Evolutionary conservation across 2,797 vertebrate species (phyloP), one percentile per base, ranked within the genome.

Genomic region (Allochrocebus solatus): DNA sequence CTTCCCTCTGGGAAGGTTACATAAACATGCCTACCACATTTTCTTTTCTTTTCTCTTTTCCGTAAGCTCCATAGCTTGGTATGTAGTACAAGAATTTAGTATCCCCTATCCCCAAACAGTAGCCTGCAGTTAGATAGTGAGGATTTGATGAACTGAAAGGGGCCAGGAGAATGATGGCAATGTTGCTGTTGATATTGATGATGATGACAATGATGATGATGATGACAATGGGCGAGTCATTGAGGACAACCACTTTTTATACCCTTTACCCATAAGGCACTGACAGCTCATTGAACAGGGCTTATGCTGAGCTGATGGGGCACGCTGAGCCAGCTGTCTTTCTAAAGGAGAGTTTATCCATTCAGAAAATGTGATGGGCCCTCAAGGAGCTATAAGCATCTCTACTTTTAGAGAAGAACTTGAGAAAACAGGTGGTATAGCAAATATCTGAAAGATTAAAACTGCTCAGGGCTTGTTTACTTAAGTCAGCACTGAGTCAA

Each of bases 341-440:
- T 57, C 94, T n/a, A 74, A 14, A 97, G 96, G 50, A 48, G 30
- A 88, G 12, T 70, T 95, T 76, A 83, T 79, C 17, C 80, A 43
- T 95, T 87, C 21, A 92, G 87, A 96, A 96, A 93, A 92, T 11
- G 50, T 0, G 59, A 75, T 86, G 46, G 41, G 50, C 78, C 90
- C 64, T 92, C 26, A 50, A 94, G 91, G 85, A 94, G 19, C 75
- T 70, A 43, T 67, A 81, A 95, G 41, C 39, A 53, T 19, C 12
- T 59, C 76, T 53, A 86, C 81, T 79, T 90, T 90, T 43, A 92
- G 80, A 96, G 76, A 92, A 81, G 72, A 92, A 75, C 46, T n/a
- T 78, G 46, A 91, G 64, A 88, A 76, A 90, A 53, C 85, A 92
- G 59, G 57, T 83, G 78, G 57, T 48, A 87, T 1, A 2, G 3